Base-by-base conservation (phyloP, 2,113 vertebrate genomes). In the Strix aluco region DNA sequence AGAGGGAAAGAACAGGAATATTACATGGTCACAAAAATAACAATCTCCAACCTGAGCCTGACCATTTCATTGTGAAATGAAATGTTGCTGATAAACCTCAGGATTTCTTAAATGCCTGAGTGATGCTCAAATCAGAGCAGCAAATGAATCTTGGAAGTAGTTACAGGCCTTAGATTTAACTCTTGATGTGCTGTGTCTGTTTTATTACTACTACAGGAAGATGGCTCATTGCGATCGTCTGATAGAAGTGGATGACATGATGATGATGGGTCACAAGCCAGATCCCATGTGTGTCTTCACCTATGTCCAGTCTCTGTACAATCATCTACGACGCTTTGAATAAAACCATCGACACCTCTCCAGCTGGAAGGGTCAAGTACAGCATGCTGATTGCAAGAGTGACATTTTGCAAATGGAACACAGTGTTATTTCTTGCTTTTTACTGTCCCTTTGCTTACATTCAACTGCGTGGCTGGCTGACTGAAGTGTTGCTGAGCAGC, bases 211-310 rank as follows among this genome's bases (percentile, higher is more conserved):
- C 94, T 95, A 80, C 98, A 99, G 99, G 98, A 97, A 98, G 52
- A 98, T 99, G 98, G 99, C 99, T 11, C 98, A 98, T 97, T 99
- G 99, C 2, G 99, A 99, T 71, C 99, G 99, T 67, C 98, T 99
- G 96, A 99, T 99, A 34, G 99, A 99, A 97, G 99, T 99, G 96
- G 99, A 99, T 27, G 99, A 99, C 94, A 99, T 99, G 99, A 92
- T 99, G 97, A 86, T 98, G 83, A 99, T 99, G 99, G 99, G 99
- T 46, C 98, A 97, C 95, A 99, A 98, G 96, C 99, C 99, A 2
- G 99, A 99, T 97, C 99, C 99, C 93, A 99, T 99, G 99, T 99
- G 99, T 3, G 98, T 99, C 95, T 99, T 99, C 93, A 99, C 99
- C 19, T 99, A 99, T 0, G 99, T 99, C 49, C 99, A 99, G 97